These are phyloP conservation scores for Echeneis naucrates DNA, from an alignment of 2,797 vertebrate species.

Conservation along the genomic window DNA sequence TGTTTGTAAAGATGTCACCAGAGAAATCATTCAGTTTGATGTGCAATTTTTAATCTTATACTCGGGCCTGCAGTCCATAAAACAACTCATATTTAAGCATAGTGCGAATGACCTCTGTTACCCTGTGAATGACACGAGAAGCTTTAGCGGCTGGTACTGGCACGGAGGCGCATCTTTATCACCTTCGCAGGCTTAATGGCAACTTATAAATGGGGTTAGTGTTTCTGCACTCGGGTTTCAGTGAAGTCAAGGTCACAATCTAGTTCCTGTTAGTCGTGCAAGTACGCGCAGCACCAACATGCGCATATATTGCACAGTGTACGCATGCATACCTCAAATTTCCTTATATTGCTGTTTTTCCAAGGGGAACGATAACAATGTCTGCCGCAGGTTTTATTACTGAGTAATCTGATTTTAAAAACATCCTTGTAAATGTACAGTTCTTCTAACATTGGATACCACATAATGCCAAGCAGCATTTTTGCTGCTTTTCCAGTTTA, in stretches of 20 bases:
- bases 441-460: conserved; percentile 19
- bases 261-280: conserved; percentile 53
- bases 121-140: conserved; percentile 64
- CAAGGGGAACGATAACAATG: not conserved
- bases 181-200: conserved; percentile 74
- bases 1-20: conserved; percentile 19
- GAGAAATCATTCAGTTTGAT: conserved; percentile 44
- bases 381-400: conserved; percentile 14
- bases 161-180: conserved; percentile 78
- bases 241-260: conserved; percentile 68
- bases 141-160: conserved; percentile 60
- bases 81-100: conserved; percentile 77
- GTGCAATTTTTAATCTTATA: conserved; percentile 69
- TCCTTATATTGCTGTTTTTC: not conserved
- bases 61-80: conserved; percentile 69
- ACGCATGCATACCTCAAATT: not conserved
- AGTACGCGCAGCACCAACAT: not conserved
- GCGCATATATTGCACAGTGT: not conserved
- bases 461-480: conserved; percentile 25
- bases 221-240: conserved; percentile 77
- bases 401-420: conserved; percentile 22
- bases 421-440: conserved; percentile 17
- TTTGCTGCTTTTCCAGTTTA: conserved; percentile 49
- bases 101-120: conserved; percentile 73
- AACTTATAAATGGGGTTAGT: conserved; percentile 75